These are phyloP conservation scores for Troides aeacus DNA, from an alignment of 2,888 invertebrate genomes.

Conservation along the genomic window DNA sequence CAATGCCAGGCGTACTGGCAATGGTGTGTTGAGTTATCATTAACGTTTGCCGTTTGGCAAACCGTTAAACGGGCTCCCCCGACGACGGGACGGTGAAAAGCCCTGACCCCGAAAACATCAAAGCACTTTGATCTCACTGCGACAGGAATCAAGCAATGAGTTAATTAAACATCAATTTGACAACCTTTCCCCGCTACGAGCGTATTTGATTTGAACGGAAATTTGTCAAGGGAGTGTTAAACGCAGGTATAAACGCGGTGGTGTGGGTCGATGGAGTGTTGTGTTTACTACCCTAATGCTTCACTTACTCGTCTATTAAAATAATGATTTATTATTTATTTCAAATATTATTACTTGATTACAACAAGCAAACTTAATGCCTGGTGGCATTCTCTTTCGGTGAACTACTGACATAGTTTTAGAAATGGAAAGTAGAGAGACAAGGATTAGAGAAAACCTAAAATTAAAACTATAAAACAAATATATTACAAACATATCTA, in stretches of 20 bases:
- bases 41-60: slow-evolving; percentile 31
- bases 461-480: no score
- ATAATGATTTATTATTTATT: background rate
- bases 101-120: slow-evolving; percentile 46
- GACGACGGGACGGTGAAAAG: slow-evolving; percentile 40
- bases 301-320: background rate
- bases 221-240: slow-evolving; percentile 29
- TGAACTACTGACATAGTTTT: no score
- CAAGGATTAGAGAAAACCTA: no score
- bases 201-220: slow-evolving; percentile 30
- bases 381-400: no score
- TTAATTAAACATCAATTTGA: slow-evolving; percentile 67
- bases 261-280: slow-evolving; percentile 3
- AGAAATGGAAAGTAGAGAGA: no score
- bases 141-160: slow-evolving; percentile 57
- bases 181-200: slow-evolving; percentile 34
- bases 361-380: no score
- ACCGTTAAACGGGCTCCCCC: slow-evolving; percentile 32
- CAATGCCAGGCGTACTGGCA: slow-evolving; percentile 8
- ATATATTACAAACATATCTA: no score
- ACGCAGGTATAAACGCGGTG: slow-evolving; percentile 17
- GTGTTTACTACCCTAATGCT: background rate
- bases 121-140: slow-evolving; percentile 55
- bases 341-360: background rate
- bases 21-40: slow-evolving; percentile 28